Conservation (phyloP, 37 sponge, comb jelly and placozoan genomes). For the Tethya wilhelma region DNA sequence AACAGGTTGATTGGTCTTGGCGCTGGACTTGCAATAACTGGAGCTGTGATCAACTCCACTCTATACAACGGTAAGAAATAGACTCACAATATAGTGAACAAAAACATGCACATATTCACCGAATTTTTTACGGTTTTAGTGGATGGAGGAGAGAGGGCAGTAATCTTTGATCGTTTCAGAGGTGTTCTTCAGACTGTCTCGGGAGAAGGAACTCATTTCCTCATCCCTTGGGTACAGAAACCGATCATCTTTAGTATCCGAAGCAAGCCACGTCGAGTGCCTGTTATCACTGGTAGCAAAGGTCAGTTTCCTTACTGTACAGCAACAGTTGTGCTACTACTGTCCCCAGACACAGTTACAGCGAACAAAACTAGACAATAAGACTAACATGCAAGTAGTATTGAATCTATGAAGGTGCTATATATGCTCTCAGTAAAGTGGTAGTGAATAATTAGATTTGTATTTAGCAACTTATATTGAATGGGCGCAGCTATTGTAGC, state of each 20-base stretch:
- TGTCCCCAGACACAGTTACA: no score
- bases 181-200: constrained; percentile 80
- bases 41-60: constrained; percentile 81
- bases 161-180: constrained; percentile 90
- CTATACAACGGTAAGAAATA: constrained; percentile 86
- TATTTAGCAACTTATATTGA: no score
- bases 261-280: constrained; percentile 88
- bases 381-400: not conserved
- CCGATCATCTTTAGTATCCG: constrained; percentile 90
- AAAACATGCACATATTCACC: no score
- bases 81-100: no score
- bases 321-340: no score
- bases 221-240: constrained; percentile 89
- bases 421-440: no score
- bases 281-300: constrained; percentile 93
- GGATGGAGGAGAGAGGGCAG: constrained; percentile 93
- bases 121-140: constrained; percentile 48
- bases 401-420: not conserved
- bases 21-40: constrained; percentile 76
- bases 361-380: no score
- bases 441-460: no score
- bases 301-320: constrained; percentile 65
- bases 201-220: constrained; percentile 96
- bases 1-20: constrained; percentile 76
- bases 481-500: no score